Evolutionary conservation across 2,113 vertebrate species (phyloP).

Genomic region (Protobothrops flavoviridis): DNA sequence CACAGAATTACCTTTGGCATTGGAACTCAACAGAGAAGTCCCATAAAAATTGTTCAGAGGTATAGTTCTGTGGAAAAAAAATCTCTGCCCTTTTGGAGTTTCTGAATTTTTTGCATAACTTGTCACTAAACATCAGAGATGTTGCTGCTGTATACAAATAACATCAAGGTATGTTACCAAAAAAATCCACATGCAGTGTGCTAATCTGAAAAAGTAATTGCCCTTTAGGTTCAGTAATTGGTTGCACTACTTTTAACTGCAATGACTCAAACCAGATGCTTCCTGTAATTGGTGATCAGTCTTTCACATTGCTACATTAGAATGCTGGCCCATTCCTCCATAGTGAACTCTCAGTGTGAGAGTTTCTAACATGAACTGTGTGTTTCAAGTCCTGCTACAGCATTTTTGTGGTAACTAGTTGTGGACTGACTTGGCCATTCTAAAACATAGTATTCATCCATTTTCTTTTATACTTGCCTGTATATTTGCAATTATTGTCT

Average conservation of each 20-base stretch:
- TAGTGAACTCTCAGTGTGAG: background rate
- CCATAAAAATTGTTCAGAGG: background rate
- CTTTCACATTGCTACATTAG: background rate
- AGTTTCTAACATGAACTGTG: background rate
- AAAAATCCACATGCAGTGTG: background rate
- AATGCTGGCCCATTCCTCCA: background rate
- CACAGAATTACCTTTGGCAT: background rate
- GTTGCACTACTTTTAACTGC: background rate
- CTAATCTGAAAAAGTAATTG: background rate
- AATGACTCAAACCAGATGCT: background rate
- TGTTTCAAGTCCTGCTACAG: background rate
- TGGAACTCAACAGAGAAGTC: background rate
- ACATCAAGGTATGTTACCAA: background rate
- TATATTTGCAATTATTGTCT: background rate
- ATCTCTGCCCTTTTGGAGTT: background rate
- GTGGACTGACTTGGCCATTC: background rate
- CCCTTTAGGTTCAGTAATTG: background rate
- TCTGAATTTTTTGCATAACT: background rate
- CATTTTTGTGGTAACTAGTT: background rate
- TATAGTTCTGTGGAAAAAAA: background rate
- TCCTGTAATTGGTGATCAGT: background rate
- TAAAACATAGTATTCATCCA: background rate
- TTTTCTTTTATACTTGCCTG: background rate
- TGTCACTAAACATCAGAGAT: background rate
- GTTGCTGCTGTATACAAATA: background rate